Conservation (phyloP, 2,888 invertebrate genomes). For the Cerastis rubricosa region DNA sequence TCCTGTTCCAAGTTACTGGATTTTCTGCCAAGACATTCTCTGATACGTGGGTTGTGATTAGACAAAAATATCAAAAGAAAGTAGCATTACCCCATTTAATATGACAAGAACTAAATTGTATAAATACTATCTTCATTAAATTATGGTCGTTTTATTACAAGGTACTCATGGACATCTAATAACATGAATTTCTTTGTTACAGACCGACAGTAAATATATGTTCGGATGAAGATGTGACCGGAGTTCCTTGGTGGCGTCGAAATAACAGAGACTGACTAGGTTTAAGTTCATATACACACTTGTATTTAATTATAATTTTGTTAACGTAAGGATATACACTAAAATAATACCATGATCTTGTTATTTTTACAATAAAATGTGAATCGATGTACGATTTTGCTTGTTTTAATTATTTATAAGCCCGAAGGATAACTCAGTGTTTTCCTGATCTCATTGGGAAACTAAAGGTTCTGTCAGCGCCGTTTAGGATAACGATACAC, state of each 20-base stretch:
- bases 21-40: not conserved
- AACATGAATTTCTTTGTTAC: constrained; percentile 53
- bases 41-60: not conserved
- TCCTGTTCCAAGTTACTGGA: not conserved
- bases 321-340: constrained; percentile 64
- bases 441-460: not conserved
- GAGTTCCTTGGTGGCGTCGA: constrained; percentile 89
- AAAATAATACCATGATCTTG: constrained; percentile 68
- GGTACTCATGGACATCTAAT: not conserved
- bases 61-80: not conserved
- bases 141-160: not conserved
- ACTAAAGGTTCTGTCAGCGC: not conserved
- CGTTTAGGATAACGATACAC: not conserved
- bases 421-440: no score
- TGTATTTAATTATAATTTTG: constrained; percentile 66
- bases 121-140: not conserved
- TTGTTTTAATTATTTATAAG: constrained; percentile 1
- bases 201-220: constrained; percentile 82
- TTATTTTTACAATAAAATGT: constrained; percentile 74
- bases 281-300: constrained; percentile 74
- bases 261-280: constrained; percentile 87
- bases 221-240: constrained; percentile 84
- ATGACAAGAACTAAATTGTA: not conserved
- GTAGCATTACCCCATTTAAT: no score
- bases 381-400: constrained; percentile 42